Conservation (phyloP, 2,888 invertebrate genomes). For the Leucozona laternaria region DNA sequence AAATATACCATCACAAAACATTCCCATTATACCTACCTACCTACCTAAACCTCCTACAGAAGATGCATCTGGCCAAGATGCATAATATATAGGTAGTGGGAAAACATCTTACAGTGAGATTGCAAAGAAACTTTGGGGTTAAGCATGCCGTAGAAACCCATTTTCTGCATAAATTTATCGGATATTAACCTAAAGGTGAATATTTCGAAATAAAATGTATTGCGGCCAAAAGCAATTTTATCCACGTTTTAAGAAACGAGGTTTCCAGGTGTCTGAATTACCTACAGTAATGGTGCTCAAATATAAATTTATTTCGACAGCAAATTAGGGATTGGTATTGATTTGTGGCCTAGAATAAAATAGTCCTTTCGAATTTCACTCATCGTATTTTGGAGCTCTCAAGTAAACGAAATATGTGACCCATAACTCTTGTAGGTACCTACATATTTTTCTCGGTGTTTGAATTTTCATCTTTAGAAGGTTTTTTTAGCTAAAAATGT, state of each 20-base stretch:
- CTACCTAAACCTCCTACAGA: background rate
- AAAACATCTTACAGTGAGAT: background rate
- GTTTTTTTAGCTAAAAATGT: too few species aligned
- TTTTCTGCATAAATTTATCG: constrained; percentile 5
- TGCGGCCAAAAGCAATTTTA: background rate
- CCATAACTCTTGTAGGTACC: too few species aligned
- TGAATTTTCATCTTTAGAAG: too few species aligned
- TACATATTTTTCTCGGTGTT: too few species aligned
- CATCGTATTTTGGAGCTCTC: too few species aligned
- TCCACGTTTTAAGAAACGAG: background rate
- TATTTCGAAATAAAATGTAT: constrained; percentile 9
- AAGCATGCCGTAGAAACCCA: background rate
- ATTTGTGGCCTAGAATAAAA: too few species aligned
- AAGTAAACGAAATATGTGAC: too few species aligned
- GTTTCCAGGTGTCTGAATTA: constrained; percentile 1
- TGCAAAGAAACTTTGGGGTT: constrained; percentile 2
- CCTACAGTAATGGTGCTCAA: background rate
- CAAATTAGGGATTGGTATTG: background rate
- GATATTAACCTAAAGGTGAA: constrained; percentile 6
- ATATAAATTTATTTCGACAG: background rate
- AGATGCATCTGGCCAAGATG: constrained; percentile 24
- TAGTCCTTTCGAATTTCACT: too few species aligned
- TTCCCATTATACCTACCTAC: too few species aligned
- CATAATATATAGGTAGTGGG: background rate
- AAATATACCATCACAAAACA: constrained; percentile 32